phyloP scores from a whole-genome alignment of 2,888 invertebrate genomes.

The Ditylenchus weischeri region DNA sequence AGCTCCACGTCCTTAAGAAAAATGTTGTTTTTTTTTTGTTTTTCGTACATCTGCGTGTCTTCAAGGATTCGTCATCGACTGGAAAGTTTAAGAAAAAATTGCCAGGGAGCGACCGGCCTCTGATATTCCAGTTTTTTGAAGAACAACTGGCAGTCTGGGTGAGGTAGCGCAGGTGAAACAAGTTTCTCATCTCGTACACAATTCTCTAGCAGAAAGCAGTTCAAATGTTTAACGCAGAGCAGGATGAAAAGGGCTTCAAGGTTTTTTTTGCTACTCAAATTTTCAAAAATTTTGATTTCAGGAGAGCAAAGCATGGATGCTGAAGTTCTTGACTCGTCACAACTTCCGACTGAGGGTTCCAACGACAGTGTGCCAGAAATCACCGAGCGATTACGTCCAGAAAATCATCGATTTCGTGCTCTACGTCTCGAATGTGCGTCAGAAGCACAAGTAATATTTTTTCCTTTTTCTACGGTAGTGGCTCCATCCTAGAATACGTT shows the following conservation, averaged over 20 bases:
- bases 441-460: conserved; percentile 12
- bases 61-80: no score
- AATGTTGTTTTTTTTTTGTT: no score
- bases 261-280: neutral
- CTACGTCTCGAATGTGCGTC: conserved; percentile 15
- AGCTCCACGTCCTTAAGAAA: no score
- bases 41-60: no score
- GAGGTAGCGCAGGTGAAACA: no score
- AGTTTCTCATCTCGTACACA: neutral
- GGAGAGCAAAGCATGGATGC: conserved; percentile 10
- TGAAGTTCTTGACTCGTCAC: conserved; percentile 6
- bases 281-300: no score
- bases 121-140: no score
- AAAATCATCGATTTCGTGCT: conserved; percentile 22
- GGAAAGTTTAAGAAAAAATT: no score
- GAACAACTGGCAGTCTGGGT: no score
- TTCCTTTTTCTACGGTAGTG: no score
- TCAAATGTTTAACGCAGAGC: neutral
- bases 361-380: conserved; percentile 22
- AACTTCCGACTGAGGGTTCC: conserved; percentile 14
- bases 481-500: no score
- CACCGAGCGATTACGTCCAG: conserved; percentile 20
- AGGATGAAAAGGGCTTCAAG: neutral
- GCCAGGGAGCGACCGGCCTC: no score
- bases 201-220: conserved; percentile 4